phyloP scores from a whole-genome alignment of 1,140 invertebrate genomes.

The Drosophila elegans region DNA sequence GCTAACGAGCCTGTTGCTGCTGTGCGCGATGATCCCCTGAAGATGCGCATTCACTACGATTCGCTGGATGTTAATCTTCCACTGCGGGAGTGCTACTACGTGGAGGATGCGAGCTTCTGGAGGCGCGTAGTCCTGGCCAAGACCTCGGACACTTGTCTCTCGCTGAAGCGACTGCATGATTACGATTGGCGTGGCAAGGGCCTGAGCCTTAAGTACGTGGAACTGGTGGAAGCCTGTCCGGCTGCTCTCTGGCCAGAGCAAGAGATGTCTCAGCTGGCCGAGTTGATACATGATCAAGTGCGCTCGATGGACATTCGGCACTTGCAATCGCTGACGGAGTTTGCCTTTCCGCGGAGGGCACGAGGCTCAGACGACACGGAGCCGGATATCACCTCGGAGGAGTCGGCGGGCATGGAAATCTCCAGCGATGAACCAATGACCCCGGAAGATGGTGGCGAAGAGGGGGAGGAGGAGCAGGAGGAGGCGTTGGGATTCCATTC shows the following conservation, averaged over 20 bases:
- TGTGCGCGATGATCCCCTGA: slow-evolving; percentile 37
- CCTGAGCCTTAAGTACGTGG: slow-evolving; percentile 70
- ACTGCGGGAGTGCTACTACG: slow-evolving; percentile 59
- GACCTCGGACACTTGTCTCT: slow-evolving; percentile 31
- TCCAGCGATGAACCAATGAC: slow-evolving; percentile 56
- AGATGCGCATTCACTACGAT: slow-evolving; percentile 63
- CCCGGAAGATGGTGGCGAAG: slow-evolving; percentile 2
- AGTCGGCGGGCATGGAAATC: slow-evolving; percentile 15
- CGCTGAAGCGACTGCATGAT: slow-evolving; percentile 40
- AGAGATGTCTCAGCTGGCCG: slow-evolving; percentile 56
- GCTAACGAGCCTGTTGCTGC: slow-evolving; percentile 11
- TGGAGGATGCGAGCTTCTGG: slow-evolving; percentile 61
- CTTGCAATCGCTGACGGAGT: slow-evolving; percentile 54
- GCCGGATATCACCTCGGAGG: slow-evolving; percentile 44
- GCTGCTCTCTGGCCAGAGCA: slow-evolving; percentile 60
- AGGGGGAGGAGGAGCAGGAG: slow-evolving; percentile 18
- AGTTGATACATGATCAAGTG: slow-evolving; percentile 41
- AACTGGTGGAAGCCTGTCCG: slow-evolving; percentile 66
- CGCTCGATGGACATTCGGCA: slow-evolving; percentile 53
- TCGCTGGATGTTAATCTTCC: slow-evolving; percentile 62
- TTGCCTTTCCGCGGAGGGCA: slow-evolving; percentile 30
- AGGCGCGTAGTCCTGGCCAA: slow-evolving; percentile 70
- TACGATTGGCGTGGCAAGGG: slow-evolving; percentile 68
- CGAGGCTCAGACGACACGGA: slow-evolving; percentile 7
- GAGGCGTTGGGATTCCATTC: background rate